Evolutionary conservation across 2,888 invertebrate species (phyloP), one percentile per base, ranked within the genome.

Genomic region (Panzeria rudis): DNA sequence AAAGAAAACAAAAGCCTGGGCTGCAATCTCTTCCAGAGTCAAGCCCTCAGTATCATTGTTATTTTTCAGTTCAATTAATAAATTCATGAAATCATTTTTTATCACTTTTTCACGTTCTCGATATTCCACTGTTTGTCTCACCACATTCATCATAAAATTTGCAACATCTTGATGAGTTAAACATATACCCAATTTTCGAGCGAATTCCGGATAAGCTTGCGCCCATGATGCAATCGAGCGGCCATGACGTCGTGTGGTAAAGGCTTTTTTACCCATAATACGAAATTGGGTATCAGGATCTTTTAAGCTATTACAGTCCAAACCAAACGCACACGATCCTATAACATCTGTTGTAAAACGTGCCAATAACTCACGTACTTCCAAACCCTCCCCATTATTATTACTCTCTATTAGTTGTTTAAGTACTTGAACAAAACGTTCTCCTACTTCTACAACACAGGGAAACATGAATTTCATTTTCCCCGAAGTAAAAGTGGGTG

Each of bases 1-100:
- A 76, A 94, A 94, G 87, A 95, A 94, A 2, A 94, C 90, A 44
- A 94, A 92, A 8, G 94, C 93, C 83, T 95, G 94, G 0, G 94
- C 93, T 0, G 93, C 92, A 0, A 95, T 89, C 69, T 94, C 88
- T 9, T 93, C 92, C n/a, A 94, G 90, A 3, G 92, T 91, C 3
- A 94, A 88, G 0, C 89, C 89, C 0, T 88, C 89, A 0, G 47
- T 61, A 1, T 86, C 87, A 20, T 80, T 83, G 0, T 78, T 83
- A 4, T 89, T 87, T 84, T 93, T 91, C n/a, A 93, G 90, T 83
- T 93, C 93, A 90, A 94, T 93, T 9, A 94, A 88, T 1, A 94
- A 89, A 86, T 94, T 92, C 86, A 94, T 89, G 76, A 94, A 94
- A 87, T 94, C 93, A 84, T 93, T 93, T 56, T 94, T 86, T 86